Evolutionary conservation across 1,140 invertebrate species (phyloP).

Genomic region (Pseudomyrmex gracilis): DNA sequence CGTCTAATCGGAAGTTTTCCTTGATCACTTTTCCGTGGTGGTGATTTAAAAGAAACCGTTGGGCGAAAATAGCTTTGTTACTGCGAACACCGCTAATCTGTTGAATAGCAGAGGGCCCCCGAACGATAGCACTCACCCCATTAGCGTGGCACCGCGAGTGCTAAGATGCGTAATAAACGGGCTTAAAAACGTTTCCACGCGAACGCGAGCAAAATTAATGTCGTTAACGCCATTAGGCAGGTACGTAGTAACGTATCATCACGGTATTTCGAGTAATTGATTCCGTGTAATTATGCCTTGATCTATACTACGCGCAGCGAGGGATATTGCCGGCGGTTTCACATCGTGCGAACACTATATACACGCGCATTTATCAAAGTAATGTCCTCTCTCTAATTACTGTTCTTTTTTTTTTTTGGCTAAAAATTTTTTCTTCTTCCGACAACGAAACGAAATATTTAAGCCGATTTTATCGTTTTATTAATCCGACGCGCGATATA

Average conservation of each 20-base stretch:
- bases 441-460: slow-evolving; percentile 13
- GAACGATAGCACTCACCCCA: slow-evolving; percentile 14
- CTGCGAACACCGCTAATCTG: slow-evolving; percentile 32
- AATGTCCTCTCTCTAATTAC: background rate
- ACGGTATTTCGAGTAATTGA: slow-evolving; percentile 30
- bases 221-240: slow-evolving; percentile 25
- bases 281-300: slow-evolving; percentile 40
- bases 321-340: background rate
- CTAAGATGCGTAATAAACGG: slow-evolving; percentile 16
- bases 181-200: slow-evolving; percentile 28
- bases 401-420: slow-evolving; percentile 15
- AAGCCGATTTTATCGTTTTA: slow-evolving; percentile 44
- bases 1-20: slow-evolving; percentile 41
- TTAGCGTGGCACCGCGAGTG: slow-evolving; percentile 12
- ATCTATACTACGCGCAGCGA: slow-evolving; percentile 5
- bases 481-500: slow-evolving; percentile 49
- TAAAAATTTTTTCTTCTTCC: slow-evolving; percentile 16
- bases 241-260: slow-evolving; percentile 38
- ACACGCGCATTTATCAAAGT: background rate
- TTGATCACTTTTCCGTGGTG: background rate
- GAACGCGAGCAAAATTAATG: slow-evolving; percentile 31
- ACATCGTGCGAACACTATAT: background rate
- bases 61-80: slow-evolving; percentile 26
- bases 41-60: slow-evolving; percentile 27
- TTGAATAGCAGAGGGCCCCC: background rate